Evolutionary conservation across 2,888 invertebrate species (phyloP).

Genomic region (Synanthedon myopaeformis): DNA sequence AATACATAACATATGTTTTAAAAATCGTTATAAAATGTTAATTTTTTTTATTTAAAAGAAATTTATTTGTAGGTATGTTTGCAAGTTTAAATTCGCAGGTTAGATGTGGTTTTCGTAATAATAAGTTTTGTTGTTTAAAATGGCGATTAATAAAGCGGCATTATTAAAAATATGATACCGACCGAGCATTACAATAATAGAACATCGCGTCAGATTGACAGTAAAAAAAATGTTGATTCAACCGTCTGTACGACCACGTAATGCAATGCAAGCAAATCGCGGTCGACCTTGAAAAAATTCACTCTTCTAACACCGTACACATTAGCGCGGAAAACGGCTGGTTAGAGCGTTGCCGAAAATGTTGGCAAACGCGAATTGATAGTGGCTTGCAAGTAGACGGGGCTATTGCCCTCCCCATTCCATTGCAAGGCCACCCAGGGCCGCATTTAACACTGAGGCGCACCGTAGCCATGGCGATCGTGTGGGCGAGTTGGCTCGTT

Average conservation of each 20-base stretch:
- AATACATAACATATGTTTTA: no score
- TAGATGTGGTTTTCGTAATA: no score
- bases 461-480: conserved; percentile 43
- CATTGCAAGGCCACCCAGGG: conserved; percentile 71
- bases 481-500: conserved; percentile 48
- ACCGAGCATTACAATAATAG: conserved; percentile 6
- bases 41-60: no score
- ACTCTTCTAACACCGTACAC: conserved; percentile 25
- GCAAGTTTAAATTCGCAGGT: no score
- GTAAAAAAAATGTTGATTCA: conserved; percentile 16
- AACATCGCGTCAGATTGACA: conserved; percentile 8
- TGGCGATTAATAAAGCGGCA: neutral
- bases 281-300: conserved; percentile 44
- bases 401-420: conserved; percentile 70
- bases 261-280: conserved; percentile 40
- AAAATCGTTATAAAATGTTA: no score
- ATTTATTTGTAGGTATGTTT: no score
- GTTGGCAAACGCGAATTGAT: conserved; percentile 57
- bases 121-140: neutral
- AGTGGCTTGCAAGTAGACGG: conserved; percentile 51
- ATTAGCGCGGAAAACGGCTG: conserved; percentile 42
- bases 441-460: conserved; percentile 39
- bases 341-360: conserved; percentile 35
- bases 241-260: conserved; percentile 19
- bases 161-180: neutral